Conservation (phyloP, 1,140 invertebrate species). For the Caenorhabditis tropicalis region DNA sequence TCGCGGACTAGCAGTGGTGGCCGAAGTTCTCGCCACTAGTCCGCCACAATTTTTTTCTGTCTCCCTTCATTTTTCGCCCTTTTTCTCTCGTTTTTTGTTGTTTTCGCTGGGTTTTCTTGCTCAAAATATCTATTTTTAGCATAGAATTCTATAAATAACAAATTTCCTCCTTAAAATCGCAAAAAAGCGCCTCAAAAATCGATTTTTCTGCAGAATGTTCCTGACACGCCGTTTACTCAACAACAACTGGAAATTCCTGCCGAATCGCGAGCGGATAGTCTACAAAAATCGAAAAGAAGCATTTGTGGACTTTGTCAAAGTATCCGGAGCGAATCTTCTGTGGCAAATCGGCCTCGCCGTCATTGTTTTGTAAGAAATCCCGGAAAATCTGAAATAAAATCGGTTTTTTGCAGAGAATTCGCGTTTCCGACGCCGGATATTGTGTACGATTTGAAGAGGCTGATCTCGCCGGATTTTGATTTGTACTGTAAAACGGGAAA, state of each 20-base stretch:
- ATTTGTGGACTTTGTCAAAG: constrained; percentile 47
- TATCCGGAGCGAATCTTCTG: constrained; percentile 48
- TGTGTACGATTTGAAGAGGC: constrained; percentile 47
- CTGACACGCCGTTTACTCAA: constrained; percentile 3
- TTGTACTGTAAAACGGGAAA: constrained; percentile 46
- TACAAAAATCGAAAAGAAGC: constrained; percentile 46
- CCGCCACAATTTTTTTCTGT: too few species aligned
- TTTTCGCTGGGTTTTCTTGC: too few species aligned
- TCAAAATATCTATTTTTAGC: too few species aligned
- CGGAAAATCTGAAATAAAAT: neutral
- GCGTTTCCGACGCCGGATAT: constrained; percentile 51
- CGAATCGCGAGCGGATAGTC: constrained; percentile 27
- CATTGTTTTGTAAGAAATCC: constrained; percentile 43
- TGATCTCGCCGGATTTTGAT: constrained; percentile 52
- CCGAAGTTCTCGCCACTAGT: too few species aligned
- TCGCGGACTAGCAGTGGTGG: too few species aligned
- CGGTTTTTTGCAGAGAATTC: constrained; percentile 46
- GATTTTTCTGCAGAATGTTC: constrained; percentile 1
- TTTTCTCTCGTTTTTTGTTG: too few species aligned
- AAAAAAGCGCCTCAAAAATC: too few species aligned
- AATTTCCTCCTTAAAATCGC: too few species aligned
- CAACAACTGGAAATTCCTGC: constrained; percentile 46
- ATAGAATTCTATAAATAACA: too few species aligned
- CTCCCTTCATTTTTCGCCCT: too few species aligned
- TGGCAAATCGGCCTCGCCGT: constrained; percentile 45